Evolutionary conservation across 2,888 invertebrate species (phyloP), one percentile per base, ranked within the genome.

Genomic region (Cephonodes hylas): DNA sequence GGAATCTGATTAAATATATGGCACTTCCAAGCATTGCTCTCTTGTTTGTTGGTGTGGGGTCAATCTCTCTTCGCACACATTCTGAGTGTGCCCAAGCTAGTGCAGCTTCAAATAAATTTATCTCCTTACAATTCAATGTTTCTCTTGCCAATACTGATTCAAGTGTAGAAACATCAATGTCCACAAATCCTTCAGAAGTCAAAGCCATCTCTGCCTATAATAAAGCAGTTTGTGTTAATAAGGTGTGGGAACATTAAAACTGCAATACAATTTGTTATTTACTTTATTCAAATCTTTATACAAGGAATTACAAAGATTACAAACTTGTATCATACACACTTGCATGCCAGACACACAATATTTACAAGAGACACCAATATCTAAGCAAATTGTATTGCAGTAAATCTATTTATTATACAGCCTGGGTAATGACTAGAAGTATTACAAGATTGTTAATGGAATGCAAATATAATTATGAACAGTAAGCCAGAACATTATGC

Each of bases 101-200:
- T 0, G 97, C 98, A 15, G 99, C 98, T 83, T 97, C 97, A 88
- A 98, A 96, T 57, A 97, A 91, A 83, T 96, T 96, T 74, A 97
- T 96, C 91, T 99, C 99, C 86, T 97, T 97, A 84, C 98, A 98
- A 87, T 99, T 99, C 53, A 99, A 93, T 2, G 99, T 98, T 90
- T 99, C 99, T 70, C 99, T 94, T 60, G 96, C 96, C 73, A 99
- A 93, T 72, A 99, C 97, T 64, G 97, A 97, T 86, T 97, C 97
- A 75, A 99, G 94, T 25, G 99, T 99, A 72, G 97, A 96, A 76
- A 96, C 95, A 89, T 99, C 99, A 80, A 99, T 98, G 85, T 99
- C 99, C 70, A 97, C 96, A 93, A 99, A 99, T 72, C 98, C 98
- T 80, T 99, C 99, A 0, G 98, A 98, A 72, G 96, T 96, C 74